These are phyloP conservation scores for Peromyscus californicus DNA, from an alignment of 2,113 vertebrate genomes.

Conservation along the genomic window DNA sequence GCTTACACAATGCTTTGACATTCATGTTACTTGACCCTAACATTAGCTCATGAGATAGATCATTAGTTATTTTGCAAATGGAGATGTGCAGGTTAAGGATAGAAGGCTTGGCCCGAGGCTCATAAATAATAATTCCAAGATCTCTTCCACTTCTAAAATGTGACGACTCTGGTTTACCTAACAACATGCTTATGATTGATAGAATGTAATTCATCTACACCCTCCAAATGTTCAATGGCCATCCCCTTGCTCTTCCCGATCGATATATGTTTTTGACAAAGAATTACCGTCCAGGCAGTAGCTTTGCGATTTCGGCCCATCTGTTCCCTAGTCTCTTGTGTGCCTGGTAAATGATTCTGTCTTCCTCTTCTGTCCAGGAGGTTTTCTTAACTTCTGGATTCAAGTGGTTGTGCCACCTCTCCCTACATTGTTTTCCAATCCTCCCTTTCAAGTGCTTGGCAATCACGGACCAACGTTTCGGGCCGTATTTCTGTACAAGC, in stretches of 20 bases:
- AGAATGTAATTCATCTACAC: conserved; percentile 59
- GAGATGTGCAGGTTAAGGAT: not conserved
- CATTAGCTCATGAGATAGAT: not conserved
- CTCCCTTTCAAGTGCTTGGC: conserved; percentile 99
- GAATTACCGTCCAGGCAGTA: conserved; percentile 98
- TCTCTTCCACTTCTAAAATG: conserved; percentile 14
- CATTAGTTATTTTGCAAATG: not conserved
- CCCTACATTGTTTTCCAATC: conserved; percentile 99
- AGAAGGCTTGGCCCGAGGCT: not conserved
- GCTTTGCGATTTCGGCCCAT: conserved; percentile 99
- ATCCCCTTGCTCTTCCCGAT: conserved; percentile 74
- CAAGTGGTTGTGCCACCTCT: conserved; percentile 99
- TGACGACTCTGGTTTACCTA: not conserved
- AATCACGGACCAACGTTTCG: conserved; percentile 99
- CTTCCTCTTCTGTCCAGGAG: conserved; percentile 99
- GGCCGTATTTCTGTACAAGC: conserved; percentile 99
- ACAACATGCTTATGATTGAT: conserved; percentile 24
- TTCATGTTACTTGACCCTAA: conserved; percentile 38
- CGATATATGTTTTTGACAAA: conserved; percentile 68
- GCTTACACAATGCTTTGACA: not conserved
- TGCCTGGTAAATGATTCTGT: conserved; percentile 99
- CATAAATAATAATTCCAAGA: not conserved
- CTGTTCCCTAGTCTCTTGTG: conserved; percentile 99
- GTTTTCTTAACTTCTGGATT: conserved; percentile 99
- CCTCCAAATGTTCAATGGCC: conserved; percentile 67